Conservation (phyloP, 2,888 invertebrate species). For the Acheta domesticus region DNA sequence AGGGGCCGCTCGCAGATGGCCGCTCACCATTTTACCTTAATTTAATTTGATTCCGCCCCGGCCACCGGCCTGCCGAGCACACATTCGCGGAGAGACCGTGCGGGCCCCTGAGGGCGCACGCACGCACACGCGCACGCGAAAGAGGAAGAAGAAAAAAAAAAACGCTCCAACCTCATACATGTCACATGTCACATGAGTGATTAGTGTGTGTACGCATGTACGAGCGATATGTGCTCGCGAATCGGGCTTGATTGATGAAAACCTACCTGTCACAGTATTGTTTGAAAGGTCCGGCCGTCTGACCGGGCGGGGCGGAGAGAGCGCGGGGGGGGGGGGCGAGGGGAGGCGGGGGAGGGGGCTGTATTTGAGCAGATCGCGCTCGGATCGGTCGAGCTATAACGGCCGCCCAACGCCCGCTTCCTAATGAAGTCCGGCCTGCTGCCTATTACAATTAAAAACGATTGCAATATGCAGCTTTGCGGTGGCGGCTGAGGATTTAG, state of each 20-base stretch:
- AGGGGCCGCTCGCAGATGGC: not conserved
- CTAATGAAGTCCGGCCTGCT: not conserved
- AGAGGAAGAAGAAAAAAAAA: not conserved
- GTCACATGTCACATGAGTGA: conserved; percentile 10
- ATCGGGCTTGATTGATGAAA: conserved; percentile 30
- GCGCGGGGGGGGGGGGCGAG: not conserved
- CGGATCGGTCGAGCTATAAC: not conserved
- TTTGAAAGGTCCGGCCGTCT: not conserved
- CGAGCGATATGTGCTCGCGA: conserved; percentile 20
- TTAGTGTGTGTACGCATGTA: conserved; percentile 18
- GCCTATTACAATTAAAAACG: conserved; percentile 18
- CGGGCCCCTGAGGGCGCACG: too few species aligned
- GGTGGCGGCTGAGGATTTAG: not conserved
- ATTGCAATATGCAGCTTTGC: conserved; percentile 18
- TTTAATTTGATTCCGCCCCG: not conserved
- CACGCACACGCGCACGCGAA: too few species aligned
- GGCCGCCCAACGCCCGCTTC: not conserved
- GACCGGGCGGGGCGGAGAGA: not conserved
- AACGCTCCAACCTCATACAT: not conserved
- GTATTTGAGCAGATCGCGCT: not conserved
- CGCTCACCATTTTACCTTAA: not conserved
- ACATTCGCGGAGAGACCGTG: not conserved
- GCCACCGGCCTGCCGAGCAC: not conserved
- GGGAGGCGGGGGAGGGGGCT: not conserved
- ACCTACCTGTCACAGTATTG: conserved; percentile 18